These are phyloP conservation scores for Lemur catta DNA, from an alignment of 2,797 vertebrate species.

Conservation along the genomic window DNA sequence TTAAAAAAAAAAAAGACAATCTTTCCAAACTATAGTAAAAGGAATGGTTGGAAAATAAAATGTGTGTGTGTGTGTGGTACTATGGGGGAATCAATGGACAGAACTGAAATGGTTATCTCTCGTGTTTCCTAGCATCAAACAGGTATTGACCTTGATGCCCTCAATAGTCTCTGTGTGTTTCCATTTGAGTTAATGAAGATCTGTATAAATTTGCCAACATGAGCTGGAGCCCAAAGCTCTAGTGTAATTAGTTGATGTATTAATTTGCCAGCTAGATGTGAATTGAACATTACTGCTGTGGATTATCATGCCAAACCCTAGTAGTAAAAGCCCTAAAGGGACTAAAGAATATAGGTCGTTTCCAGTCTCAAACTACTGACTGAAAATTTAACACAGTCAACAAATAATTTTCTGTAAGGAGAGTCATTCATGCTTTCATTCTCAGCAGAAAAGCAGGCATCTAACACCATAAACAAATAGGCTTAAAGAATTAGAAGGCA, in stretches of 20 bases:
- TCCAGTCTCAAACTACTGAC: neutral
- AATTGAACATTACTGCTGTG: slow-evolving; percentile 28
- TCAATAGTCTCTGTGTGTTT: neutral
- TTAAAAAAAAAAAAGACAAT: neutral
- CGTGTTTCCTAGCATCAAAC: neutral
- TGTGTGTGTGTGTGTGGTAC: neutral
- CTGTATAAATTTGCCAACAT: slow-evolving; percentile 54
- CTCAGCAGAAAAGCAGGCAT: neutral
- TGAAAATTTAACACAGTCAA: slow-evolving; percentile 5
- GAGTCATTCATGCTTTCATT: neutral
- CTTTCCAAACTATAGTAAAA: neutral
- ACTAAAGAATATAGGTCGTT: slow-evolving; percentile 4
- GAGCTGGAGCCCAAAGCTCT: slow-evolving; percentile 33
- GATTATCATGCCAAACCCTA: slow-evolving; percentile 33
- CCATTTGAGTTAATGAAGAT: slow-evolving; percentile 51
- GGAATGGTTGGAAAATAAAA: neutral
- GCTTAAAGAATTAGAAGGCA: slow-evolving; percentile 16
- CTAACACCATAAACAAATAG: slow-evolving; percentile 13
- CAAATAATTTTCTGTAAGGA: neutral
- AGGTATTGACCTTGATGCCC: neutral
- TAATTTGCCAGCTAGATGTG: slow-evolving; percentile 48
- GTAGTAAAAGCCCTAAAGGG: slow-evolving; percentile 1
- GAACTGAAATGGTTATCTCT: slow-evolving; percentile 11
- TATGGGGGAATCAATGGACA: neutral
- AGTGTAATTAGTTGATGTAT: slow-evolving; percentile 58